phyloP scores from a whole-genome alignment of 2,888 invertebrate species.

The Lordiphosa andalusiaca region DNA sequence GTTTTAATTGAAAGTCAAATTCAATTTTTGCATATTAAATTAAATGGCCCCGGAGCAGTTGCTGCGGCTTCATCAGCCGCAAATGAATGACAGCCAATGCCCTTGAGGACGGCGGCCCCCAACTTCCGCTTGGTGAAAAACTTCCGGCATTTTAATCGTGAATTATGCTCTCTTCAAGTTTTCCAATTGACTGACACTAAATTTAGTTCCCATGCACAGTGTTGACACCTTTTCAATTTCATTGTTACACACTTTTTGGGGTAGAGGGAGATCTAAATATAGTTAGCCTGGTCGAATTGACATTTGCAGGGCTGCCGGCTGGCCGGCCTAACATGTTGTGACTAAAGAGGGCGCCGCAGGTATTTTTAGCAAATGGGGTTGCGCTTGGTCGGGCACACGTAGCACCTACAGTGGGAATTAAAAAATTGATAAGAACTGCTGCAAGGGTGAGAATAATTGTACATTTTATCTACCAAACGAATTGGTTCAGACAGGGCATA shows the following conservation, averaged over 20 bases:
- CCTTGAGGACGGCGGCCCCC: slow-evolving; percentile 58
- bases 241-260: slow-evolving; percentile 23
- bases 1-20: slow-evolving; percentile 72
- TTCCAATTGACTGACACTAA: slow-evolving; percentile 54
- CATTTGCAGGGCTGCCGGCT: slow-evolving; percentile 55
- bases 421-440: too few species aligned
- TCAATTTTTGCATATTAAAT: slow-evolving; percentile 71
- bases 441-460: too few species aligned
- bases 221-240: slow-evolving; percentile 36
- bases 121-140: slow-evolving; percentile 55
- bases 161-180: slow-evolving; percentile 51
- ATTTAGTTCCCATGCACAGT: slow-evolving; percentile 38
- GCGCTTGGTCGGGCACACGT: slow-evolving; percentile 52
- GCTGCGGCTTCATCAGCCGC: slow-evolving; percentile 28
- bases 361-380: slow-evolving; percentile 64
- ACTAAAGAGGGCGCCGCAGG: slow-evolving; percentile 35
- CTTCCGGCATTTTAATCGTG: slow-evolving; percentile 61
- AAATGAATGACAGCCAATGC: slow-evolving; percentile 37
- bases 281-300: slow-evolving; percentile 48
- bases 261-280: slow-evolving; percentile 46
- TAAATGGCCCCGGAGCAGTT: slow-evolving; percentile 41
- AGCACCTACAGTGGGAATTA: slow-evolving; percentile 19
- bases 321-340: slow-evolving; percentile 16
- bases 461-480: too few species aligned
- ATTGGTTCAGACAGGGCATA: too few species aligned